These are phyloP conservation scores for Trichechus manatus DNA, from an alignment of 2,113 vertebrate genomes.

Conservation along the genomic window DNA sequence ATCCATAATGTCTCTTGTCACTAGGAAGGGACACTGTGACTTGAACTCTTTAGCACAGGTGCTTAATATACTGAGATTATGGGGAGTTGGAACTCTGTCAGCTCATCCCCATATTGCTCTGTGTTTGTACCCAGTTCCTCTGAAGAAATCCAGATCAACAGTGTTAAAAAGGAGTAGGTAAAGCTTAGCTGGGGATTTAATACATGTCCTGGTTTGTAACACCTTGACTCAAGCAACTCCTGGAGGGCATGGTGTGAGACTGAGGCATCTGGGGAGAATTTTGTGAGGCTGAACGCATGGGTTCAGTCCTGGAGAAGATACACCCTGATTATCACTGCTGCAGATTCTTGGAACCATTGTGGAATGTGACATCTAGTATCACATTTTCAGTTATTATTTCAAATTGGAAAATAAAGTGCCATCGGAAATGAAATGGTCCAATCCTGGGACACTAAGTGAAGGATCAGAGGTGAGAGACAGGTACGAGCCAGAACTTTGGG, in stretches of 20 bases:
- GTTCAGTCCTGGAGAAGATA: not conserved
- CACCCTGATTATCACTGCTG: conserved; percentile 11
- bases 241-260: too few relatives aligned
- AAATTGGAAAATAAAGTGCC: conserved; percentile 58
- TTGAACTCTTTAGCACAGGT: not conserved
- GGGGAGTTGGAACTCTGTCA: not conserved
- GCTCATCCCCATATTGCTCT: not conserved
- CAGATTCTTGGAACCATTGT: conserved; percentile 68
- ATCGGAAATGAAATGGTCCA: not conserved
- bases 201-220: not conserved
- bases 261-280: not conserved
- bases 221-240: not conserved
- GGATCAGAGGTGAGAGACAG: not conserved
- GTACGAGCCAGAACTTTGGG: not conserved
- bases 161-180: not conserved
- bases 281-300: not conserved
- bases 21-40: not conserved
- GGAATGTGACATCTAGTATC: conserved; percentile 51
- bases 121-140: not conserved
- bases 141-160: not conserved
- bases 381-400: conserved; percentile 56
- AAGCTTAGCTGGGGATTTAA: not conserved
- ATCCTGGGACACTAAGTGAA: not conserved
- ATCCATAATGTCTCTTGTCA: not conserved
- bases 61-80: not conserved